Evolutionary conservation across 2,113 vertebrate genomes (phyloP), one percentile per base, ranked within the genome.

Genomic region (Paedocypris sp.): DNA sequence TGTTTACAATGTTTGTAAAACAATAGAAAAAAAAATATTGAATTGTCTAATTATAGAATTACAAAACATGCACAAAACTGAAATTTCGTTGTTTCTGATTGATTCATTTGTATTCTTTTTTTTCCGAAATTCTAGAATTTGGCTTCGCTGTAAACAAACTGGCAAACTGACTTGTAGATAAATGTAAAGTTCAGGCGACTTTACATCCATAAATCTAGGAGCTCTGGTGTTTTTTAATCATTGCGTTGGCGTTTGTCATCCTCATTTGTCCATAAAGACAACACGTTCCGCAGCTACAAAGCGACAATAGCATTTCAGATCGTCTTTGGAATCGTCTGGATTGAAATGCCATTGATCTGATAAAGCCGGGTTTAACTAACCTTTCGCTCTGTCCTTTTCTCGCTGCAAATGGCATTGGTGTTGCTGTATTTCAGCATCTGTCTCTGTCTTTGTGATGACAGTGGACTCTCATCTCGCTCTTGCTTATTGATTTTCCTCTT

Each of bases 401-500:
- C 10, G 39, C 7, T 7, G 16, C 20, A 45, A 58, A 58, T 9
- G 11, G 26, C 38, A 58, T 23, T 19, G 18, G 9, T n/a, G 36
- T 32, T 63, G 22, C 41, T 10, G 15, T 29, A 29, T 12, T 42
- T 51, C 43, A 50, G 39, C 50, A 22, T 60, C 49, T 33, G 39
- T 59, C 38, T 59, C 60, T 38, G 41, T 38, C 35, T 47, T 22
- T 39, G 29, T 41, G 22, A 63, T 45, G 50, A 39, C 49, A 65
- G 62, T 47, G 59, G 50, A 31, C 38, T 58, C 54, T 58, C 38
- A 43, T 43, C 71, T 73, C 65, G 68, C 69, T 74, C 75, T 68
- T 60, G 68, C 62, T 54, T 65, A 82, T 82, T 71, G 80, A 84
- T 81, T 82, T 78, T 56, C 50, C 39, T 64, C 59, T 35, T 52